Evolutionary conservation across 2,888 invertebrate species (phyloP).

Genomic region (Drosophila yooni): DNA sequence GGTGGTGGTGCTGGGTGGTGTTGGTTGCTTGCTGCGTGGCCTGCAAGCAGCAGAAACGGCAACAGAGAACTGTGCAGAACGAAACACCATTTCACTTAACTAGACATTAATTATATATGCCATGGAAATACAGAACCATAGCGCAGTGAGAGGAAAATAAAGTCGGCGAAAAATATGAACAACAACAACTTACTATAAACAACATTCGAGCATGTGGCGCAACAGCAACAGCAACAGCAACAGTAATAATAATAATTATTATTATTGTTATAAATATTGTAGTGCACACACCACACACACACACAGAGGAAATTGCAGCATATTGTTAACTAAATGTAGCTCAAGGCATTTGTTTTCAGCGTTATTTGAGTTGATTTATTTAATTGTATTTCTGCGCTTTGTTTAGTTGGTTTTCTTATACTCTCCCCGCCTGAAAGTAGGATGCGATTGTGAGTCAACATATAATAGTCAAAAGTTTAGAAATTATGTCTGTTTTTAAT

Average conservation of each 20-base stretch:
- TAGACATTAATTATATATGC: constrained; percentile 74
- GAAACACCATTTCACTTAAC: constrained; percentile 73
- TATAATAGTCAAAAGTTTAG: neutral
- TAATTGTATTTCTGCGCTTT: neutral
- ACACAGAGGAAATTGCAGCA: constrained; percentile 42
- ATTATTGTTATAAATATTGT: constrained; percentile 53
- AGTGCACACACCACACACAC: constrained; percentile 21
- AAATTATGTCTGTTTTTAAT: neutral
- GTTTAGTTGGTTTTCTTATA: neutral
- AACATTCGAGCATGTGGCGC: constrained; percentile 15
- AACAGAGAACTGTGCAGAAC: constrained; percentile 41
- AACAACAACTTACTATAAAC: constrained; percentile 2
- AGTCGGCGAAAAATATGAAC: neutral
- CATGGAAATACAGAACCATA: constrained; percentile 20
- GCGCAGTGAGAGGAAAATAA: neutral
- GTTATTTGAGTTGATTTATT: constrained; percentile 34
- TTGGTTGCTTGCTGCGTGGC: constrained; percentile 6
- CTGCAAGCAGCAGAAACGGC: neutral
- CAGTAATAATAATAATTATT: constrained; percentile 33
- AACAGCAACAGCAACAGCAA: constrained; percentile 11
- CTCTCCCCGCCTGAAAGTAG: neutral
- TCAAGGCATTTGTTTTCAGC: constrained; percentile 56
- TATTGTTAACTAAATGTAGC: constrained; percentile 63
- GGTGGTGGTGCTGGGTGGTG: neutral
- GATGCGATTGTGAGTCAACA: neutral